Conservation (phyloP, 2,113 vertebrate species). For the Myotis brandtii region DNA sequence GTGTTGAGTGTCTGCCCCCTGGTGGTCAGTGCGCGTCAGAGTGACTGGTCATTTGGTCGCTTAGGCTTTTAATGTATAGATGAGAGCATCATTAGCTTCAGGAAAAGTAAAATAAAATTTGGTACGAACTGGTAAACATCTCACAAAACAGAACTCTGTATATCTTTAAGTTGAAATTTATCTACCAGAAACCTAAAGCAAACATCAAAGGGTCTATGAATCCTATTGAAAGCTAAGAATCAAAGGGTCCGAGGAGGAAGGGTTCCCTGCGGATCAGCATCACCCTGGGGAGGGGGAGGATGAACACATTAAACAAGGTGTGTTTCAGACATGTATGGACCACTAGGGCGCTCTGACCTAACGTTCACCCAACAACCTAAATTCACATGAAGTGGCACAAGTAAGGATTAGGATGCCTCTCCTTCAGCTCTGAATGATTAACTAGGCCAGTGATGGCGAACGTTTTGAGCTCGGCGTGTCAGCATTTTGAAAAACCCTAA, state of each 20-base stretch:
- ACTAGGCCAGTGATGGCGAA: not conserved
- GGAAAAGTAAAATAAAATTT: not conserved
- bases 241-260: not conserved
- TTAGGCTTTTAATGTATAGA: no score
- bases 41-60: no score
- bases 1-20: no score
- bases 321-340: not conserved
- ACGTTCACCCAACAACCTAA: not conserved
- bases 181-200: not conserved
- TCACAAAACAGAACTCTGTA: not conserved
- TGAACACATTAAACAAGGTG: not conserved
- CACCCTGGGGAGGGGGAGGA: not conserved
- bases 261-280: not conserved
- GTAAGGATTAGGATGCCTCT: not conserved
- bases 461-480: no score
- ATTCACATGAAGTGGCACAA: not conserved
- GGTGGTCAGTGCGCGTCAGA: no score
- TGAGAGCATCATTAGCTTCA: not conserved
- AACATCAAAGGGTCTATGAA: not conserved
- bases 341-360: not conserved
- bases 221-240: not conserved
- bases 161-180: not conserved
- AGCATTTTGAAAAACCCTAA: no score
- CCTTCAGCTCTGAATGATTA: not conserved
- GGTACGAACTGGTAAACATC: not conserved